A percentile compares a stretch with the other conserved stretches of the same genome.
Conservation (phyloP, 2,888 invertebrate genomes). For the Catocala sponsa region DNA sequence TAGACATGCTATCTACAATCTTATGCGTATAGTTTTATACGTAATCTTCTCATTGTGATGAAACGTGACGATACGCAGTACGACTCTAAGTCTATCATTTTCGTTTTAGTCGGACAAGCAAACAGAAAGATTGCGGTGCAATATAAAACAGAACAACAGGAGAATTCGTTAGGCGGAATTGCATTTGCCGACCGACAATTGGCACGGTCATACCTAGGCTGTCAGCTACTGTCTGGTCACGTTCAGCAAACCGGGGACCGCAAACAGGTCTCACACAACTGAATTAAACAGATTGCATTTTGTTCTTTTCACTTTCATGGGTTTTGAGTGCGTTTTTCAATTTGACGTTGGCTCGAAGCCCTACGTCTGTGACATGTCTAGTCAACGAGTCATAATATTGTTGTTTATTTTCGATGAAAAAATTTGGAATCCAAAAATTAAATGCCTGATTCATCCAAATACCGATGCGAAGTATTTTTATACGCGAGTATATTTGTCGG, state of each 20-base stretch:
- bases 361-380: conserved; percentile 71
- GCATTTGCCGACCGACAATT: conserved; percentile 65
- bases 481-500: conserved; percentile 15
- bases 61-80: conserved; percentile 31
- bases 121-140: conserved; percentile 38
- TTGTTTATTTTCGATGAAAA: conserved; percentile 54
- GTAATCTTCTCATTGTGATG: conserved; percentile 30
- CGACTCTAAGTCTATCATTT: conserved; percentile 23
- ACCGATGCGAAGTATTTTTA: conserved; percentile 19
- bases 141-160: conserved; percentile 37
- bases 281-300: conserved; percentile 74
- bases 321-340: conserved; percentile 67
- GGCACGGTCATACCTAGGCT: conserved; percentile 70
- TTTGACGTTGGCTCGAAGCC: conserved; percentile 69
- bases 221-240: conserved; percentile 82
- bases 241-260: conserved; percentile 82
- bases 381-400: conserved; percentile 58
- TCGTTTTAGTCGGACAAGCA: conserved; percentile 30
- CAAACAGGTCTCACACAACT: conserved; percentile 77
- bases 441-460: conserved; percentile 18
- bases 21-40: conserved; percentile 26
- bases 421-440: conserved; percentile 25
- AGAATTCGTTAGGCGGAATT: conserved; percentile 60
- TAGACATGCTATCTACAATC: conserved; percentile 48
- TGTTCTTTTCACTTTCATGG: conserved; percentile 73